Base-by-base conservation (phyloP, 2,113 vertebrate species). In the Theropithecus gelada region DNA sequence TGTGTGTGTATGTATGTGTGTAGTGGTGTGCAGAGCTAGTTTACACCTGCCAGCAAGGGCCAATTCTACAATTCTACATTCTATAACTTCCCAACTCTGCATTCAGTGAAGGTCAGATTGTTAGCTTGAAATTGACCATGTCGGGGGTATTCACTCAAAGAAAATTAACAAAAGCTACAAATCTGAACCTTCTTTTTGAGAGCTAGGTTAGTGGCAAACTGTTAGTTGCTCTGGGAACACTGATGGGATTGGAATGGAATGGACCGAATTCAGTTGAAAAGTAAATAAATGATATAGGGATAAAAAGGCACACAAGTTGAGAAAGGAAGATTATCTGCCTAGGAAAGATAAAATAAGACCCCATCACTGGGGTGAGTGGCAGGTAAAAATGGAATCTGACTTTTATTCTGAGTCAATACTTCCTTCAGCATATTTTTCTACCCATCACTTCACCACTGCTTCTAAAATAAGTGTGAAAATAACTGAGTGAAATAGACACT, bases 391-490 rank as follows among this genome's bases (percentile, higher is more conserved):
- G 1, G 40, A 82, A 86, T 48, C 52, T 30, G 11, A 20, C 11
- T 43, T 79, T 81, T 23, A 72, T 17, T 82, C 22, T 57, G 38
- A 83, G 40, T 12, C 30, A 76, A 13, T 16, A 43, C 0, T 88
- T 18, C 13, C 52, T 79, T 50, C 8, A 43, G 12, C 23, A 3
- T 81, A 22, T 81, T 88, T 89, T 92, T 83, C 81, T 59, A 16
- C 11, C 55, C 43, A n/a, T 52, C 30, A 6, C 16, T 93, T 86
- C 30, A 48, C 32, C 68, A 68, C 35, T 91, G 52, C 45, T 79
- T 94, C 59, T 73, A 86, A 86, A 94, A 61, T 73, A 76, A 91
- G 30, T 48, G 23, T 79, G n/a, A 96, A 68, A 97, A 80, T 50
- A 68, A 88, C 38, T 20, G 30, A 95, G 16, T 68, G 40, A 88